Evolutionary conservation across 2,888 invertebrate species (phyloP).

Genomic region (Drosophila mulleri): DNA sequence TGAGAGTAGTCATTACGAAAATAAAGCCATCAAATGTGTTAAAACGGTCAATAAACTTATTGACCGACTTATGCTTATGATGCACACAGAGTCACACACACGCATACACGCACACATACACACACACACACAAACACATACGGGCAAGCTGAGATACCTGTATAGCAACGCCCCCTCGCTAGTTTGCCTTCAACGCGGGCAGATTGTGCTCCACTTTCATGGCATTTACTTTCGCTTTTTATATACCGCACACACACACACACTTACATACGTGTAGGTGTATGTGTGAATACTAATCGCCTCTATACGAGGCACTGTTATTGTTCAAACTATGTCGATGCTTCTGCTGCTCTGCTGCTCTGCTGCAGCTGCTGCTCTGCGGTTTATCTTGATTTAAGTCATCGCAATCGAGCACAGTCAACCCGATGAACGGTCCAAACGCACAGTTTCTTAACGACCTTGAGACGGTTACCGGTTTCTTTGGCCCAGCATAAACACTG

Average conservation of each 20-base stretch:
- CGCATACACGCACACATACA: no score
- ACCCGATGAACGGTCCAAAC: constrained; percentile 40
- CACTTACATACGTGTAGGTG: constrained; percentile 2
- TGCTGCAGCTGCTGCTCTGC: constrained; percentile 31
- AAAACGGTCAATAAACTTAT: constrained; percentile 78
- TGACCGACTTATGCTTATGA: constrained; percentile 65
- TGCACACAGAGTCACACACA: constrained; percentile 25
- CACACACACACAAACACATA: neutral
- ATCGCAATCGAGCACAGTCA: constrained; percentile 53
- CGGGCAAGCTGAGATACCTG: constrained; percentile 3
- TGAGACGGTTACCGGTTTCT: constrained; percentile 77
- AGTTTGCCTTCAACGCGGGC: constrained; percentile 65
- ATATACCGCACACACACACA: constrained; percentile 9
- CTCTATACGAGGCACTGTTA: constrained; percentile 36
- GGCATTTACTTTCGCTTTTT: constrained; percentile 77
- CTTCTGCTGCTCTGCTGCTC: constrained; percentile 47
- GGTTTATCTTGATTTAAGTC: constrained; percentile 67
- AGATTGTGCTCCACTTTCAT: constrained; percentile 73
- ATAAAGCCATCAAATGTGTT: constrained; percentile 50
- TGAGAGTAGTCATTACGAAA: constrained; percentile 52
- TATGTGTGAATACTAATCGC: constrained; percentile 42
- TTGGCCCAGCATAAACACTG: constrained; percentile 38
- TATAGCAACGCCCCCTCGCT: constrained; percentile 65
- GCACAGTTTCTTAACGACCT: constrained; percentile 71
- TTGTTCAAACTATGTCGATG: constrained; percentile 50